Evolutionary conservation across 37 sponge, comb jelly and placozoan genomes (phyloP).

Genomic region (Cladorhizidae sp.): DNA sequence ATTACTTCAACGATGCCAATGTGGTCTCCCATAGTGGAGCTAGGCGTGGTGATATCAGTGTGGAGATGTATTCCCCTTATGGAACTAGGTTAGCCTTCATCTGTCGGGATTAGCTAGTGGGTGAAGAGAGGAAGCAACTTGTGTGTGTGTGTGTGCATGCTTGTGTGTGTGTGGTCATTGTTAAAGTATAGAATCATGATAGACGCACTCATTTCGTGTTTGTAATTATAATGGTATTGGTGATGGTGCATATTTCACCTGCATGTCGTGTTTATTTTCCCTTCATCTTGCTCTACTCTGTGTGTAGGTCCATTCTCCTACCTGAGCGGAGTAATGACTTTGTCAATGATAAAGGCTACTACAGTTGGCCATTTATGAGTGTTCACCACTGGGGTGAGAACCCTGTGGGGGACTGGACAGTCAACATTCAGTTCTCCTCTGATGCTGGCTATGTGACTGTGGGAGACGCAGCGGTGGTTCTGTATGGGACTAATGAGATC

Average conservation of each 20-base stretch:
- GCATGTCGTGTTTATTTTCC: no score
- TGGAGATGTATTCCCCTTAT: constrained; percentile 76
- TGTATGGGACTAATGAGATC: constrained; percentile 51
- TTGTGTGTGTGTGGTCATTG: no score
- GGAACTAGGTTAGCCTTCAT: constrained; percentile 60
- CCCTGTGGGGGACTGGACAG: constrained; percentile 67
- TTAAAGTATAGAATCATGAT: no score
- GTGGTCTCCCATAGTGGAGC: constrained; percentile 16
- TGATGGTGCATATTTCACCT: no score
- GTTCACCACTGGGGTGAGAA: constrained; percentile 85
- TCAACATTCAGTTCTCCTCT: constrained; percentile 45
- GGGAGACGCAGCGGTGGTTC: constrained; percentile 3
- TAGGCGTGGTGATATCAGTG: constrained; percentile 65
- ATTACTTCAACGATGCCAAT: background rate
- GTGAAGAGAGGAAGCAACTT: no score
- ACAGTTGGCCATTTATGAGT: constrained; percentile 87
- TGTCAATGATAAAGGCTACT: constrained; percentile 47
- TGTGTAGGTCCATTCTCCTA: constrained; percentile 45
- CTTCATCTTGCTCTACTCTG: no score
- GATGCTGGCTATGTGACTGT: constrained; percentile 18
- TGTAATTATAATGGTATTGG: no score
- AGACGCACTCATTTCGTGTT: no score
- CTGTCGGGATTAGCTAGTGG: no score
- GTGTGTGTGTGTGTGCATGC: no score
- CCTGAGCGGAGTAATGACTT: constrained; percentile 60